Percentiles rank a stretch among this genome's conserved stretches.
phyloP scores from a whole-genome alignment of 2,113 vertebrate species.

The Myrmophylax atrothorax region DNA sequence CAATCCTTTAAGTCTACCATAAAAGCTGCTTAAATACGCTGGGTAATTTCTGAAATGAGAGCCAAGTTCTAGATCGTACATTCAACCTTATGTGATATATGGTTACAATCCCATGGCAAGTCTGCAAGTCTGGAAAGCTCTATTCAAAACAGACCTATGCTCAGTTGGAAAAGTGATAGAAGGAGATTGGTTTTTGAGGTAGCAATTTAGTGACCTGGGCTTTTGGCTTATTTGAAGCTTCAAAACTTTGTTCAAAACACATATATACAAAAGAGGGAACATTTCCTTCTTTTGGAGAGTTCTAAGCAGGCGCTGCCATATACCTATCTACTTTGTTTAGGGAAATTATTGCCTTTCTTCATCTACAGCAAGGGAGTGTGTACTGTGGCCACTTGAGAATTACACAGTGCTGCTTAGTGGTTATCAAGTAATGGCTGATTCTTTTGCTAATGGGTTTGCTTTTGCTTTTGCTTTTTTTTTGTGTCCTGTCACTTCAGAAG shows the following conservation, averaged over 20 bases:
- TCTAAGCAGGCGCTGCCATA: neutral
- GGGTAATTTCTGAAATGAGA: neutral
- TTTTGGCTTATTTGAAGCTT: neutral
- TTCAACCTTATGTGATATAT: neutral
- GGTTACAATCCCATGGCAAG: neutral
- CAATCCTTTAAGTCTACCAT: neutral
- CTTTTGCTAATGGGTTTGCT: slow-evolving; percentile 49
- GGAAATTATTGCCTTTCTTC: slow-evolving; percentile 30
- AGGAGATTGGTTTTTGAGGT: neutral
- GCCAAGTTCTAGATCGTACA: neutral
- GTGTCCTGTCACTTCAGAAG: neutral
- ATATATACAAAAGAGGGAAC: neutral
- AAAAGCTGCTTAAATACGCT: neutral
- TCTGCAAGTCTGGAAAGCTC: neutral
- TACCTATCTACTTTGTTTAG: neutral
- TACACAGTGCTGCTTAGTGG: neutral
- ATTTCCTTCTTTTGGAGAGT: neutral
- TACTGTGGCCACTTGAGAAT: slow-evolving; percentile 24
- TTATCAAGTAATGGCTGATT: slow-evolving; percentile 50
- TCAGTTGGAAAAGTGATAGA: neutral
- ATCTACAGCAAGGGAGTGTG: neutral
- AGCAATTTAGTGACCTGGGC: neutral
- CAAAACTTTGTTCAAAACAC: neutral
- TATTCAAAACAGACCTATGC: neutral
- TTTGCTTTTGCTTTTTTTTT: slow-evolving; percentile 9